A percentile compares a stretch with the other conserved stretches of the same genome.
Conservation (phyloP, 2,113 vertebrate species). For the Calonectris borealis region DNA sequence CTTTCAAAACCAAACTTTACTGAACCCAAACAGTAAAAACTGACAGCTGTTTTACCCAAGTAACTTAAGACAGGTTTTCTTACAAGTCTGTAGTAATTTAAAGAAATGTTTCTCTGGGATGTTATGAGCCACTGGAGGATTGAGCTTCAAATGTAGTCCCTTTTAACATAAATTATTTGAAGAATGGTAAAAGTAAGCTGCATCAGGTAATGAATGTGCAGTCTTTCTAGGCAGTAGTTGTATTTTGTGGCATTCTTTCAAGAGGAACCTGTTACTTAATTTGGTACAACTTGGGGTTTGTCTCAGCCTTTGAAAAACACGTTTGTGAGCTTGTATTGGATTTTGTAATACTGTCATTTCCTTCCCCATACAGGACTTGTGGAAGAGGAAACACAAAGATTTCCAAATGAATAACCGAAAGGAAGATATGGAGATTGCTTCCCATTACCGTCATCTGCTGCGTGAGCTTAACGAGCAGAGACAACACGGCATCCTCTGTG, state of each 20-base stretch:
- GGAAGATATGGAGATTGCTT: conserved; percentile 99
- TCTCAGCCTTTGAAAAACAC: background rate
- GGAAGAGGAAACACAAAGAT: conserved; percentile 78
- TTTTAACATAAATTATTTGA: background rate
- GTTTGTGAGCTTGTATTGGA: background rate
- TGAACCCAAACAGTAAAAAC: background rate
- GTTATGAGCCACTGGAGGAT: background rate
- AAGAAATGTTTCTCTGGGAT: background rate
- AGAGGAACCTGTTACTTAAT: background rate
- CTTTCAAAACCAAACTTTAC: background rate
- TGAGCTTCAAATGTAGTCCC: background rate
- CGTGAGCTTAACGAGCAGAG: conserved; percentile 95
- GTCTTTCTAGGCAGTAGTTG: background rate
- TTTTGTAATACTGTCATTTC: background rate
- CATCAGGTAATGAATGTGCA: background rate
- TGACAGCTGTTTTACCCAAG: background rate
- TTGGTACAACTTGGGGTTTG: background rate
- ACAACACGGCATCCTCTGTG: conserved; percentile 95
- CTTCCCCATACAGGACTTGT: conserved; percentile 72
- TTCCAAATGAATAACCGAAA: conserved; percentile 95
- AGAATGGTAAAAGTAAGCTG: background rate
- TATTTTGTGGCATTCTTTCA: background rate
- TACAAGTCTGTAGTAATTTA: background rate
- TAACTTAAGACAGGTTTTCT: background rate
- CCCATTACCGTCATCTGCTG: conserved; percentile 97